These are phyloP conservation scores for Euphonia xanthogaster DNA, from an alignment of 2,797 vertebrate genomes.

Conservation along the genomic window DNA sequence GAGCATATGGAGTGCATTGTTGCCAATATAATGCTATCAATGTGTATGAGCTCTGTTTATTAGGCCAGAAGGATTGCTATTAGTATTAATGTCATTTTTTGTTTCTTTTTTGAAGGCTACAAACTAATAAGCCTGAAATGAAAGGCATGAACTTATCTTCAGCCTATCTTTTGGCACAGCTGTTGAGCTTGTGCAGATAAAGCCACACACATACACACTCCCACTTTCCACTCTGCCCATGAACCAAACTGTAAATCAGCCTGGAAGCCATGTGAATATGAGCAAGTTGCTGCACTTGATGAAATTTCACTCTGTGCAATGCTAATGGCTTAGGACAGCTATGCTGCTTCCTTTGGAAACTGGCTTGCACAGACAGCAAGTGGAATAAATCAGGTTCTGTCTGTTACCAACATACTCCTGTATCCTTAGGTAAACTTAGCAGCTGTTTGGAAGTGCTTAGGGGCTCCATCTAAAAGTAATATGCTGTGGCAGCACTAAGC, in stretches of 20 bases:
- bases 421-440: background rate
- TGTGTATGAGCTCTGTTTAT: background rate
- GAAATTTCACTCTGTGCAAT: background rate
- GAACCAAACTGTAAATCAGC: background rate
- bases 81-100: background rate
- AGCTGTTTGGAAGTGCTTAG: background rate
- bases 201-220: background rate
- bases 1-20: conserved; percentile 22
- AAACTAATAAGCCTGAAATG: background rate
- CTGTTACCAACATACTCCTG: background rate
- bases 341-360: background rate
- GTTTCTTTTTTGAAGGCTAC: background rate
- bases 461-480: background rate
- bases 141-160: background rate
- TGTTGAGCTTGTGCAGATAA: background rate
- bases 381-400: background rate
- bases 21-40: background rate
- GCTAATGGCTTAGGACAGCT: background rate
- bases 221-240: background rate
- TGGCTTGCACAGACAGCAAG: background rate
- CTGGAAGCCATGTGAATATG: background rate
- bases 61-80: background rate
- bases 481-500: background rate
- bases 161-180: background rate
- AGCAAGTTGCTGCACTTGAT: background rate